These are phyloP conservation scores for Phalacrocorax brasilianus DNA, from an alignment of 2,113 vertebrate genomes.

Conservation along the genomic window DNA sequence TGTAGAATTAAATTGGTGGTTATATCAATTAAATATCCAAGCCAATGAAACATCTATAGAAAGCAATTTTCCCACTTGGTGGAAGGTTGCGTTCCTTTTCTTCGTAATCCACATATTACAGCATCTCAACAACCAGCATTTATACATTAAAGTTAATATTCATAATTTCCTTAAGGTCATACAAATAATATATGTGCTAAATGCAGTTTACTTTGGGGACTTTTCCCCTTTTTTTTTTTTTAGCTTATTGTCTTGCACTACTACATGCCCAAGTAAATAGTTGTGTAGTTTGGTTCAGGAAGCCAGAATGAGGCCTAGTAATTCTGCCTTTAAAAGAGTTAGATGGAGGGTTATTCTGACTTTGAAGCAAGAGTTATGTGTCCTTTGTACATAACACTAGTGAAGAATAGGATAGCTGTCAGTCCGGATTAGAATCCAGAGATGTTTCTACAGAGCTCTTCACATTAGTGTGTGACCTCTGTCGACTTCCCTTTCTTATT, in stretches of 20 bases:
- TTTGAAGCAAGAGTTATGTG: not conserved
- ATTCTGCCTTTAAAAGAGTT: not conserved
- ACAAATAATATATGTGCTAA: not conserved
- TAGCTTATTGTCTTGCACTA: not conserved
- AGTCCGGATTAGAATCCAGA: not conserved
- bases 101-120: not conserved
- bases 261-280: not conserved
- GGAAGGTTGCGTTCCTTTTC: not conserved
- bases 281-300: not conserved
- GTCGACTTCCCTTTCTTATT: not conserved
- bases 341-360: not conserved
- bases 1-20: not conserved
- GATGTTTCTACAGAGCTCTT: not conserved
- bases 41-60: not conserved
- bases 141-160: not conserved
- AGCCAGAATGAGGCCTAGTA: not conserved
- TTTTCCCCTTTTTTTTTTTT: not conserved
- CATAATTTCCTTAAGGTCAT: not conserved
- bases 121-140: not conserved
- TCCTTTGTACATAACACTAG: not conserved
- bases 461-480: not conserved
- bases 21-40: not conserved
- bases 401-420: conserved; percentile 21
- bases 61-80: not conserved
- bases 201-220: not conserved